Base-by-base conservation (phyloP, 2,888 invertebrate genomes). In the Dromius quadrimaculatus region DNA sequence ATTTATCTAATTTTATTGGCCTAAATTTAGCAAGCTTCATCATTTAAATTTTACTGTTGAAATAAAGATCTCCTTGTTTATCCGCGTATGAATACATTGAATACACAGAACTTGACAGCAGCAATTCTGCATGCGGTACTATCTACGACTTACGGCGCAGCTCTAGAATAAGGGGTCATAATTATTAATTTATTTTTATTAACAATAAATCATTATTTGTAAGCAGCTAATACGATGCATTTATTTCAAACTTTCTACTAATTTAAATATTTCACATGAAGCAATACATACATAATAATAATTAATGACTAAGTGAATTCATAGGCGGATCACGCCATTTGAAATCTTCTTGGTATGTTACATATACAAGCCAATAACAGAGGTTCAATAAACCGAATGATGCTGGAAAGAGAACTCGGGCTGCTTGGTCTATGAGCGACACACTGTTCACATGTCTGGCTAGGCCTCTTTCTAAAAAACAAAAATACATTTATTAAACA, bases 311-410 rank as follows among this genome's bases (percentile, higher is more conserved):
- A 5, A 86, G 78, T 1, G 85, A 81, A 73, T 84, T 86, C 72
- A 89, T 85, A 76, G 89, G 88, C 74, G 88, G 88, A 80, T 90
- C 90, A 65, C 88, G 88, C 90, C 90, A 90, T 73, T 89, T 87
- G 79, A 91, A 91, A 78, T 90, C 89, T 73, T 90, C 89, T 77
- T 90, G 92, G 72, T 90, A 91, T 78, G 90, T 89, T 11, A 91
- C 91, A 81, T 94, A 95, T 34, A 90, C 88, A 81, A 93, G 83
- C 96, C 97, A 97, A 82, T 97, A 97, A 78, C 92, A 89, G 63
- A 96, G 83, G 81, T 96, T 97, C 73, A 97, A 90, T 0, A 94
- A 81, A 0, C 90, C 89, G 79, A 97, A 97, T 0, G 94, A 93
- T 8, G 93, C 89, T 1, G 97, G 96, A 79, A 94, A 94, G 54